Evolutionary conservation across 2,888 invertebrate species (phyloP), one percentile per base, ranked within the genome.

Genomic region (Lithosia quadra): DNA sequence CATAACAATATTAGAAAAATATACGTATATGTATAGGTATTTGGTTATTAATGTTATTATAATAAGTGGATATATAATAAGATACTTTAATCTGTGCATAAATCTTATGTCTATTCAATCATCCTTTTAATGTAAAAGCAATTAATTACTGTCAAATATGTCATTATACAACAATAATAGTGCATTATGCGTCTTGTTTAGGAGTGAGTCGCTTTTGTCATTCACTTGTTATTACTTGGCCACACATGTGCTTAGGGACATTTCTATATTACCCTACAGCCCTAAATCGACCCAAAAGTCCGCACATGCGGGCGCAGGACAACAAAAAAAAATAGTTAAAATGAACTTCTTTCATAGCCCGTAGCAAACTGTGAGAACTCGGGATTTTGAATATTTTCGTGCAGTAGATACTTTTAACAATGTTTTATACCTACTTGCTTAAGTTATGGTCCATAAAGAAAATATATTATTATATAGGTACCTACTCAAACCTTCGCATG

Each of bases 241-340:
- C 91, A 90, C 91, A 90, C 89, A 90, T 91, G 91, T 90, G 89
- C 84, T 81, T 85, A 84, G 85, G 87, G 85, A 76, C 82, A 76
- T 80, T 79, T 83, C 83, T 85, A 86, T 86, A 79, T 79, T 84
- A 79, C 86, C 86, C 87, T 83, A 75, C 76, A 10, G 70, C 71
- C 73, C 79, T 77, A 72, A 81, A 85, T 85, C 78, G 79, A 79
- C 73, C 78, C 79, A 76, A 84, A 83, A 84, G 76, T 76, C 73
- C 72, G 81, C 92, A 91, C 79, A 93, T 94, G 93, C 93, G 93
- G 93, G 93, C 80, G 21, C 79, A 85, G 78, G n/a, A n/a, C n/a
- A 84, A 83, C 78, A 68, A 65, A 69, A 53, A 68, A 74, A 75
- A 71, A 34, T 69, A 71, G 68, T 72, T 74, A 76, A 71, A n/a